A percentile compares a stretch with the other conserved stretches of the same genome.
phyloP scores from a whole-genome alignment of 2,113 vertebrate genomes.

The Sprattus sprattus region DNA sequence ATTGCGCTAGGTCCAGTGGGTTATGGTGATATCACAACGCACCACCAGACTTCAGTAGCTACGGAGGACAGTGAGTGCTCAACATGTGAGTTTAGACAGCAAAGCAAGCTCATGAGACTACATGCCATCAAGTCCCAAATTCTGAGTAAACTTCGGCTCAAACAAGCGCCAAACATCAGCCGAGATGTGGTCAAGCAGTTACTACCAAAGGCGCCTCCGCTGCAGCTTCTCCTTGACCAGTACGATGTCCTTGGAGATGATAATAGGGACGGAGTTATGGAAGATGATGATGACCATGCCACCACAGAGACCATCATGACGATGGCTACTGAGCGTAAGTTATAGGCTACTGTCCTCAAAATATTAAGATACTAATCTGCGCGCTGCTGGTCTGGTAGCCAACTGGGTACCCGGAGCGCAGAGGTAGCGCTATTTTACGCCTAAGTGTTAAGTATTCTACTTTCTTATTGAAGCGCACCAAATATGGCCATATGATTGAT shows the following conservation, averaged over 20 bases:
- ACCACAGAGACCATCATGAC: constrained; percentile 93
- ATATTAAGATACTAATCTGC: background rate
- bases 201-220: constrained; percentile 91
- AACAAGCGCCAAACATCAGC: constrained; percentile 96
- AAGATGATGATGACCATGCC: constrained; percentile 95
- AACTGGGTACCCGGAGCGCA: background rate
- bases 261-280: constrained; percentile 82
- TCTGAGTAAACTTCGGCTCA: constrained; percentile 96
- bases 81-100: constrained; percentile 90
- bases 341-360: background rate
- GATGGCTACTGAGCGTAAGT: constrained; percentile 93
- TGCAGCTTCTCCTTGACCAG: constrained; percentile 95
- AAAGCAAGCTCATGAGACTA: constrained; percentile 89
- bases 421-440: constrained; percentile 4
- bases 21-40: constrained; percentile 76
- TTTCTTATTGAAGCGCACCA: background rate
- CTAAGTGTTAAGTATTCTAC: background rate
- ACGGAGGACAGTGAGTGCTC: constrained; percentile 85
- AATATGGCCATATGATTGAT: background rate
- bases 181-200: constrained; percentile 91
- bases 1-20: constrained; percentile 78
- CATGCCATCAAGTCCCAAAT: constrained; percentile 98
- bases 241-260: constrained; percentile 96
- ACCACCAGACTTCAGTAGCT: constrained; percentile 73
- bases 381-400: background rate